Conservation (phyloP, 2,113 vertebrate genomes). For the Columbina picui region DNA sequence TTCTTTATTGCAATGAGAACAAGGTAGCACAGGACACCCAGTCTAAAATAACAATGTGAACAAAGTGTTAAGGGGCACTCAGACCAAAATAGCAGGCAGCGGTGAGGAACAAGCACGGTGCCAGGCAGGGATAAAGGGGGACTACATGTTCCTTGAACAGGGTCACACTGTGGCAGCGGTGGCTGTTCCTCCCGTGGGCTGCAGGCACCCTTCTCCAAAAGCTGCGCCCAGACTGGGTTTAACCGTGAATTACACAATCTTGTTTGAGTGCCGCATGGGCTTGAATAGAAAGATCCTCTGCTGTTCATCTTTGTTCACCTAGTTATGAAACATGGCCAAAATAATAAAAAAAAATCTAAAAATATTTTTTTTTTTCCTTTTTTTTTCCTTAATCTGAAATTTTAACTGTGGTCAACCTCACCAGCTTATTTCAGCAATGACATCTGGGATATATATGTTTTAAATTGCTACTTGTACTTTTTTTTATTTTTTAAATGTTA, state of each 20-base stretch:
- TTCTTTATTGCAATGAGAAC: not conserved
- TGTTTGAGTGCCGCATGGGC: not conserved
- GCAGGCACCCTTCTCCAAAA: not conserved
- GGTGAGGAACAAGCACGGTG: not conserved
- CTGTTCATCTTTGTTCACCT: not conserved
- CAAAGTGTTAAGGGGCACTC: not conserved
- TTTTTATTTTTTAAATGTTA: not conserved
- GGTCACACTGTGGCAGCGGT: fast-evolving
- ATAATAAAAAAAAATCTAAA: not conserved
- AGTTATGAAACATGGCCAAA: not conserved
- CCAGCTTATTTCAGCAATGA: not conserved
- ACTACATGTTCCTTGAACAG: not conserved
- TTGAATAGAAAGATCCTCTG: not conserved
- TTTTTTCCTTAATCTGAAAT: not conserved
- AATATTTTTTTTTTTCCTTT: not conserved
- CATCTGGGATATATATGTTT: not conserved
- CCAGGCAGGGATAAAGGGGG: not conserved
- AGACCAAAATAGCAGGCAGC: not conserved
- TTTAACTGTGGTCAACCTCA: not conserved
- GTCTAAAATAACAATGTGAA: not conserved
- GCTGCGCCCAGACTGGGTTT: not conserved
- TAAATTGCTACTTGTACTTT: not conserved
- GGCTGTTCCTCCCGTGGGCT: not conserved
- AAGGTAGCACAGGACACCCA: not conserved
- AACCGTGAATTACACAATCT: not conserved